Evolutionary conservation across 2,888 invertebrate species (phyloP).

Genomic region (Didymodactylos carnosus): DNA sequence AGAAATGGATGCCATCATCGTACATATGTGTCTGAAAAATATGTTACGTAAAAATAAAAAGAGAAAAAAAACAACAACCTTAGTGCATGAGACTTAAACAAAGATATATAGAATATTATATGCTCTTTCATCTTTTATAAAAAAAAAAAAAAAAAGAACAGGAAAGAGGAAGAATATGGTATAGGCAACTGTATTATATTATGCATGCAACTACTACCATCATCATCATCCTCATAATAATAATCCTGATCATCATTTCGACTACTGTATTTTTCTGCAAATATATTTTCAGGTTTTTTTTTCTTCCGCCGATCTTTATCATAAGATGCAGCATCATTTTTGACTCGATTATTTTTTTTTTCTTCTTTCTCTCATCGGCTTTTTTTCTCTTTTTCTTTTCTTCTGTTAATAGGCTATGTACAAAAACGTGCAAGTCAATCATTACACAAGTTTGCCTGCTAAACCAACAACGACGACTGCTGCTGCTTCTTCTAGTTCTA

Average conservation of each 20-base stretch:
- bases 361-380: neutral
- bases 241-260: too few relatives aligned
- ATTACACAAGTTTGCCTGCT: neutral
- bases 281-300: neutral
- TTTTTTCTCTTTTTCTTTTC: neutral
- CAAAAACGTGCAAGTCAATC: conserved; percentile 2
- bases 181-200: too few relatives aligned
- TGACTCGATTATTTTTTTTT: neutral
- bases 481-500: neutral
- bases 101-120: too few relatives aligned
- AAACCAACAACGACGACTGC: neutral
- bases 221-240: too few relatives aligned
- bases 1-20: too few relatives aligned
- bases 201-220: too few relatives aligned
- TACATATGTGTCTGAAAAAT: too few relatives aligned
- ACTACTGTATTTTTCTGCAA: neutral
- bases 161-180: neutral
- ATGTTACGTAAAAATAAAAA: too few relatives aligned
- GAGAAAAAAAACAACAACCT: too few relatives aligned
- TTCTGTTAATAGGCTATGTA: neutral
- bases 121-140: neutral
- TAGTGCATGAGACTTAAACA: too few relatives aligned
- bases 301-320: neutral
- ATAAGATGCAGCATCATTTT: too few relatives aligned
- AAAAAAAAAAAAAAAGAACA: too few relatives aligned